Conservation (phyloP, 2,113 vertebrate genomes). For the Perccottus glenii region DNA sequence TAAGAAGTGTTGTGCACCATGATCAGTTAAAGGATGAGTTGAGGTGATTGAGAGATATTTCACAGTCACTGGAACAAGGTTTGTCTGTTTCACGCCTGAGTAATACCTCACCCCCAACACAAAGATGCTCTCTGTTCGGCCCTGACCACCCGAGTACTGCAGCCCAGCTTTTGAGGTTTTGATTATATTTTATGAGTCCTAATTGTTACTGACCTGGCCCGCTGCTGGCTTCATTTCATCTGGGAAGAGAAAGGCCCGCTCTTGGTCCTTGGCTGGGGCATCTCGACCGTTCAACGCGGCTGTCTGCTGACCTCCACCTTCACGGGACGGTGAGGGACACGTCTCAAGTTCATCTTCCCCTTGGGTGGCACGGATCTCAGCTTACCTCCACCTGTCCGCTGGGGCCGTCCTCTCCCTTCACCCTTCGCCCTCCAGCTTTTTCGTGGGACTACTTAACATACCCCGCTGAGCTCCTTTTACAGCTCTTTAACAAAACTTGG, state of each 20-base stretch:
- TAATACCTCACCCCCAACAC: slow-evolving; percentile 40
- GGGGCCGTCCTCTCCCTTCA: slow-evolving; percentile 66
- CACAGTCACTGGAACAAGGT: slow-evolving; percentile 67
- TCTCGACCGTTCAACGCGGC: slow-evolving; percentile 27
- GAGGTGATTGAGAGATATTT: slow-evolving; percentile 54
- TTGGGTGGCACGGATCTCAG: slow-evolving; percentile 80
- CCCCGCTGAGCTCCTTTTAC: slow-evolving; percentile 67
- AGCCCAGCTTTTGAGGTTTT: slow-evolving; percentile 70
- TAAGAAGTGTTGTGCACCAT: no score
- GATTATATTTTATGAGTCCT: slow-evolving; percentile 82
- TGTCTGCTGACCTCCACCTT: slow-evolving; percentile 77
- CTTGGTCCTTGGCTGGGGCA: slow-evolving; percentile 50
- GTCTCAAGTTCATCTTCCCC: slow-evolving; percentile 82
- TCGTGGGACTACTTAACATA: slow-evolving; percentile 73
- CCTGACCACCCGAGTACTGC: slow-evolving; percentile 70
- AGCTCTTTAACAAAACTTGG: slow-evolving; percentile 62
- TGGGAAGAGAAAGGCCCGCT: slow-evolving; percentile 46
- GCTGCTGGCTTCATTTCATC: slow-evolving; percentile 70
- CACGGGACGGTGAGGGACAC: slow-evolving; percentile 78
- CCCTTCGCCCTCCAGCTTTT: slow-evolving; percentile 64
- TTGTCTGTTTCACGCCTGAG: slow-evolving; percentile 71
- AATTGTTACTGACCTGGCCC: slow-evolving; percentile 76
- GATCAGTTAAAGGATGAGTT: slow-evolving; percentile 9
- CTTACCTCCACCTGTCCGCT: slow-evolving; percentile 81
- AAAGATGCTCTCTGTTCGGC: slow-evolving; percentile 73